phyloP scores from a whole-genome alignment of 2,888 invertebrate species.

The Rotaria sp. region DNA sequence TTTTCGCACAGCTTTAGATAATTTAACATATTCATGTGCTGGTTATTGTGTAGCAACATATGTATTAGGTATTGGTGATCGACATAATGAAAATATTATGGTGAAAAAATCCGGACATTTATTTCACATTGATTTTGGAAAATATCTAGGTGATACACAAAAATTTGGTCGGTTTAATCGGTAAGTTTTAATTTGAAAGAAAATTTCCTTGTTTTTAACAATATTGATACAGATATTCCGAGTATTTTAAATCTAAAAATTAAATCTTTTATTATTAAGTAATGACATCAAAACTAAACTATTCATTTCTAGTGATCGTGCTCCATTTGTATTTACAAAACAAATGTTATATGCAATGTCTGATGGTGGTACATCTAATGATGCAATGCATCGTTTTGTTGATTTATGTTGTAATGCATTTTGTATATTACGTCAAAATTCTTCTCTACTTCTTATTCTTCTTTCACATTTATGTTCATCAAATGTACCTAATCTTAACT shows the following conservation, averaged over 20 bases:
- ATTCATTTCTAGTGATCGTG: conserved; percentile 70
- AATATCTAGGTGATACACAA: conserved; percentile 74
- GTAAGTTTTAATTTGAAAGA: conserved; percentile 56
- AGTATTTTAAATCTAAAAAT: no score
- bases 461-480: conserved; percentile 4
- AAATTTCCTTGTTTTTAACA: no score
- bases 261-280: no score
- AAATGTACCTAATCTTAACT: conserved; percentile 29
- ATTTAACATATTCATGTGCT: conserved; percentile 78
- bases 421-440: conserved; percentile 82
- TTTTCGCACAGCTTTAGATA: conserved; percentile 85
- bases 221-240: no score
- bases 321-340: conserved; percentile 90
- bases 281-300: no score
- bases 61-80: conserved; percentile 89
- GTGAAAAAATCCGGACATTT: conserved; percentile 91
- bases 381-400: conserved; percentile 89
- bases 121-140: conserved; percentile 98
- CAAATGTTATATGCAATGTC: conserved; percentile 99
- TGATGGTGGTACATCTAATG: conserved; percentile 78
- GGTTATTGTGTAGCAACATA: conserved; percentile 98
- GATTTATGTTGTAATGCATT: conserved; percentile 95
- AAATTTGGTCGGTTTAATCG: conserved; percentile 78
- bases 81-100: conserved; percentile 99
- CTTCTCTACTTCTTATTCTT: conserved; percentile 78